A percentile compares a stretch with the other conserved stretches of the same genome.
Conservation (phyloP, 2,797 vertebrate genomes). For the Nyctibius grandis region DNA sequence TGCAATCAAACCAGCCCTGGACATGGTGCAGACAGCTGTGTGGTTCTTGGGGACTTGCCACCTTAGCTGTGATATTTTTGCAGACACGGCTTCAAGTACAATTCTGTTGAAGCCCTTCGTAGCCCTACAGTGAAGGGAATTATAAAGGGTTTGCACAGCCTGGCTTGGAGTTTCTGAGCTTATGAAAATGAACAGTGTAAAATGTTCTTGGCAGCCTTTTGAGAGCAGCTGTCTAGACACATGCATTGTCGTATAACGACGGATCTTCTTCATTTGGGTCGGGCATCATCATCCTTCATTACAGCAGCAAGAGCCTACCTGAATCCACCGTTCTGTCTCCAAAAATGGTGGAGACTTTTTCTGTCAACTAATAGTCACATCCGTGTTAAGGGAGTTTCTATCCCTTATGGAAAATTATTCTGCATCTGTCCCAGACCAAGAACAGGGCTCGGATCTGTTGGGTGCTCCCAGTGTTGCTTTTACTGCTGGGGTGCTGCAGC, state of each 20-base stretch:
- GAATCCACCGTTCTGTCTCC: not conserved
- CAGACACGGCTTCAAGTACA: not conserved
- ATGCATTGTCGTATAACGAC: not conserved
- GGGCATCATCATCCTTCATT: not conserved
- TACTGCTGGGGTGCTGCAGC: not conserved
- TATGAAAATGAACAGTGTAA: not conserved
- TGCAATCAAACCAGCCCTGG: not conserved
- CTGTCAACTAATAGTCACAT: not conserved
- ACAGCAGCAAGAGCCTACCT: not conserved
- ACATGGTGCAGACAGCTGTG: not conserved
- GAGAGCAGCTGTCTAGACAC: conserved; percentile 8
- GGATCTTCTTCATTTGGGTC: not conserved
- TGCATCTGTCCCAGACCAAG: not conserved
- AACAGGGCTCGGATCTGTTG: not conserved
- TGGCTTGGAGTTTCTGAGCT: not conserved
- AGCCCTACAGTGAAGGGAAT: not conserved
- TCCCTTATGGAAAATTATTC: not conserved
- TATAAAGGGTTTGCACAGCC: not conserved
- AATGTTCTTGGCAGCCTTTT: conserved; percentile 22
- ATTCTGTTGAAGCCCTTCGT: not conserved
- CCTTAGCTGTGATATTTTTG: not conserved
- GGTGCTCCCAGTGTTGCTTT: not conserved
- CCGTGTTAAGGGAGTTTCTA: not conserved
- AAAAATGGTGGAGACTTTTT: not conserved
- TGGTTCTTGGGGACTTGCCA: not conserved